Evolutionary conservation across 2,888 invertebrate species (phyloP), one percentile per base, ranked within the genome.

Genomic region (Apoda limacodes): DNA sequence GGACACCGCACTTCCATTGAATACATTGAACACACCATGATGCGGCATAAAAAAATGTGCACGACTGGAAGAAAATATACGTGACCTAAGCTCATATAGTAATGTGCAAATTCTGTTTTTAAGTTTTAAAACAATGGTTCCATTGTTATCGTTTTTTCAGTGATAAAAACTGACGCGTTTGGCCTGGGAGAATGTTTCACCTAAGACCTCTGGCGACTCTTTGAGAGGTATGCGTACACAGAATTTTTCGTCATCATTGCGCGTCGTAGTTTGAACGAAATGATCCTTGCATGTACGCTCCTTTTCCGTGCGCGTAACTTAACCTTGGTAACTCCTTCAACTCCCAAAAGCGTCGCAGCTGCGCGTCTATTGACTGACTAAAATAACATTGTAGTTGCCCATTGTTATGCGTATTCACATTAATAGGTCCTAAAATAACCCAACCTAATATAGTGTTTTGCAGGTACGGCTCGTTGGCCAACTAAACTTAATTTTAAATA

Each of bases 21-120:
- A 28, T 17, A 39, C 40, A 5, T 36, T 30, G 3, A 40, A 11
- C 2, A 42, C 34, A 2, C 40, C 42, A 30, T 39, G 40, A 32
- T 39, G 38, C 2, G 46, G 40, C 7, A 47, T 6, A 24, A 36
- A 46, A 22, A 34, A 38, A 7, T 38, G 37, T 10, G 26, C 20
- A 17, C 32, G 5, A 3, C 23, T 13, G 3, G 7, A n/a, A 13
- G 23, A 19, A 25, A 40, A 28, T 29, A 30, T 25, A 11, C n/a
- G n/a, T 29, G 28, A 2, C 22, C 28, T 22, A 29, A 22, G 5
- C 7, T 9, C 9, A 22, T 29, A 5, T 12, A 29, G 13, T 29
- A 22, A 12, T 22, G 13, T 22, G 22, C 22, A 9, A 29, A 29
- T 1, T 28, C 22, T 2, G 22, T 14, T 22, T 22, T 22, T 3